phyloP scores from a whole-genome alignment of 2,113 vertebrate genomes.

The Apodemus sylvaticus region DNA sequence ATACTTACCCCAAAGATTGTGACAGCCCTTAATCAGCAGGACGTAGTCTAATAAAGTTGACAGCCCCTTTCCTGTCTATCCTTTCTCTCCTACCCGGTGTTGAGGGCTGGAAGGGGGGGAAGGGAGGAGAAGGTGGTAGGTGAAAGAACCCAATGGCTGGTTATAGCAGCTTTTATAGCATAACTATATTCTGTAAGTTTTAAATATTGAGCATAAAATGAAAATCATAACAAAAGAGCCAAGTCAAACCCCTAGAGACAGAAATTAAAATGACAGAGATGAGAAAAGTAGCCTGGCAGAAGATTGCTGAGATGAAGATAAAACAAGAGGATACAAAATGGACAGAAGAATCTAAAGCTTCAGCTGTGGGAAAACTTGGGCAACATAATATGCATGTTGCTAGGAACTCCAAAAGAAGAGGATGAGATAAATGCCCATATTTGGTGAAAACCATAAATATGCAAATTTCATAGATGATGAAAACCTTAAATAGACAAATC shows the following conservation, averaged over 20 bases:
- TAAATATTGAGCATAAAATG: background rate
- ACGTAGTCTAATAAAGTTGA: too few relatives aligned
- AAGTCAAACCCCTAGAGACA: background rate
- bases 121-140: too few relatives aligned
- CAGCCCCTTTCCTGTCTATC: too few relatives aligned
- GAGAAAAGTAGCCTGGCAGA: background rate
- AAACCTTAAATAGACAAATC: background rate
- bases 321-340: background rate
- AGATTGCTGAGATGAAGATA: background rate
- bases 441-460: background rate
- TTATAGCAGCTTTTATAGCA: background rate
- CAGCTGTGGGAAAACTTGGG: background rate
- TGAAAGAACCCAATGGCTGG: too few relatives aligned
- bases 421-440: background rate
- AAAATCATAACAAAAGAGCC: slow-evolving; percentile 14
- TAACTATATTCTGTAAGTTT: background rate
- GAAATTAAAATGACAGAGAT: background rate
- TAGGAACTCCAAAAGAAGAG: background rate
- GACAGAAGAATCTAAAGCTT: background rate
- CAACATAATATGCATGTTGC: background rate
- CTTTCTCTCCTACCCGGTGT: too few relatives aligned
- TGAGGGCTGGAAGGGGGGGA: too few relatives aligned
- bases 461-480: background rate
- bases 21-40: too few relatives aligned
- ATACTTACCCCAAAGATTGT: too few relatives aligned